phyloP scores from a whole-genome alignment of 1,140 invertebrate genomes.

The Microplitis mediator region DNA sequence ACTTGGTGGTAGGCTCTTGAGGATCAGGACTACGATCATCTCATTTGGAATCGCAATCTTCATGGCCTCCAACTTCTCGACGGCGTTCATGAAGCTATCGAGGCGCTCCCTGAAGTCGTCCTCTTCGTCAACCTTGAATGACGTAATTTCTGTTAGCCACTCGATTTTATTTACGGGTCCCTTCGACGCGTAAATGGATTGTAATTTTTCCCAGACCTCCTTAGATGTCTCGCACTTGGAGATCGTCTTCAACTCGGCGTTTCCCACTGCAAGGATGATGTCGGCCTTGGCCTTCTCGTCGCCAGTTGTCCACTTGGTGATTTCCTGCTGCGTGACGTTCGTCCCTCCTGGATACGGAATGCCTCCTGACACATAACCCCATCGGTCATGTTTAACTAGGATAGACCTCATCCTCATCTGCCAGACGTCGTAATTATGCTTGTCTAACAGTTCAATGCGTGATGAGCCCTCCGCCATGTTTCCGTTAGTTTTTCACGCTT shows the following conservation, averaged over 20 bases:
- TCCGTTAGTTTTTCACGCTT: no score
- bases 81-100: background rate
- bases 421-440: background rate
- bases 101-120: constrained; percentile 16
- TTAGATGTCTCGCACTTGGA: constrained; percentile 17
- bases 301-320: constrained; percentile 11
- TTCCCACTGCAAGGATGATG: constrained; percentile 30
- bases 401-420: no score
- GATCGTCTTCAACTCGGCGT: constrained; percentile 30
- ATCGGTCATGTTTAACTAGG: background rate
- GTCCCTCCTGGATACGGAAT: no score
- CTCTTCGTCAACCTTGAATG: constrained; percentile 16
- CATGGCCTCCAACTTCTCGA: constrained; percentile 12
- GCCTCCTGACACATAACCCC: background rate
- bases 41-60: constrained; percentile 3
- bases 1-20: constrained; percentile 11
- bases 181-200: constrained; percentile 20
- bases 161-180: constrained; percentile 15
- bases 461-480: no score
- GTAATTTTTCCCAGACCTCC: constrained; percentile 22
- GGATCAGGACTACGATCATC: constrained; percentile 14
- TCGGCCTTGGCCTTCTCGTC: no score
- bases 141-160: constrained; percentile 10
- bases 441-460: no score
- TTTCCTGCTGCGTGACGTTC: background rate